These are phyloP conservation scores for Troglohyphantes excavatus DNA, from an alignment of 2,888 invertebrate species.

Conservation along the genomic window DNA sequence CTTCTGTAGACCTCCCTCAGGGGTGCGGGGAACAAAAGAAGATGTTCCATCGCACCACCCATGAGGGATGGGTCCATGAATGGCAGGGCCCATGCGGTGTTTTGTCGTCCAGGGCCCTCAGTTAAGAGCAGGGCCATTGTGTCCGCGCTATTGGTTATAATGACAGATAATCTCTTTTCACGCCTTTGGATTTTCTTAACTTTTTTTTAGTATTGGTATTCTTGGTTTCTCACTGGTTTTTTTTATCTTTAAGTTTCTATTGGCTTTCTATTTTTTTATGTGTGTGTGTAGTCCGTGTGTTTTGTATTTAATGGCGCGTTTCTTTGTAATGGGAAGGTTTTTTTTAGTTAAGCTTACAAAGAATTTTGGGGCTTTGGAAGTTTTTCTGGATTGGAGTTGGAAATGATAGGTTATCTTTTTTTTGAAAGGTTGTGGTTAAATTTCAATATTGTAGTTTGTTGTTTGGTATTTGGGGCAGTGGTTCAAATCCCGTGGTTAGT, in stretches of 20 bases:
- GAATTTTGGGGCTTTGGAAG: not conserved
- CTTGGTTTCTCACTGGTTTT: constrained; percentile 1
- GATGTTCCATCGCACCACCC: constrained; percentile 55
- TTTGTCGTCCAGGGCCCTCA: constrained; percentile 50
- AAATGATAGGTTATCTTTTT: too few relatives aligned
- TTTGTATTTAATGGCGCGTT: constrained; percentile 63
- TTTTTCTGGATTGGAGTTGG: constrained; percentile 8
- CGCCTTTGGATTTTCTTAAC: constrained; percentile 49
- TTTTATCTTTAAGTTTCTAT: constrained; percentile 17
- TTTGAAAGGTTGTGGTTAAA: not conserved
- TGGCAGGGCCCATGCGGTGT: constrained; percentile 48
- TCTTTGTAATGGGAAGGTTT: constrained; percentile 45
- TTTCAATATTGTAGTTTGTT: too few relatives aligned
- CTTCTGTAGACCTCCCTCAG: constrained; percentile 30
- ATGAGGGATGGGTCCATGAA: constrained; percentile 53
- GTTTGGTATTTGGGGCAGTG: too few relatives aligned
- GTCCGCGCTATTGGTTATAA: constrained; percentile 71
- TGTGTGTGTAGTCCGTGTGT: constrained; percentile 36
- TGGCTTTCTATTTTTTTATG: constrained; percentile 20
- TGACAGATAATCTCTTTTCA: constrained; percentile 67
- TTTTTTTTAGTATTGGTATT: constrained; percentile 7
- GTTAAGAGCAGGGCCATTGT: constrained; percentile 57
- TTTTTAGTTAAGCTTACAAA: not conserved
- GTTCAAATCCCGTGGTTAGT: too few relatives aligned
- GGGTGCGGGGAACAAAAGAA: constrained; percentile 51